Conservation (phyloP, 2,888 invertebrate species). For the Lycaena phlaeas region DNA sequence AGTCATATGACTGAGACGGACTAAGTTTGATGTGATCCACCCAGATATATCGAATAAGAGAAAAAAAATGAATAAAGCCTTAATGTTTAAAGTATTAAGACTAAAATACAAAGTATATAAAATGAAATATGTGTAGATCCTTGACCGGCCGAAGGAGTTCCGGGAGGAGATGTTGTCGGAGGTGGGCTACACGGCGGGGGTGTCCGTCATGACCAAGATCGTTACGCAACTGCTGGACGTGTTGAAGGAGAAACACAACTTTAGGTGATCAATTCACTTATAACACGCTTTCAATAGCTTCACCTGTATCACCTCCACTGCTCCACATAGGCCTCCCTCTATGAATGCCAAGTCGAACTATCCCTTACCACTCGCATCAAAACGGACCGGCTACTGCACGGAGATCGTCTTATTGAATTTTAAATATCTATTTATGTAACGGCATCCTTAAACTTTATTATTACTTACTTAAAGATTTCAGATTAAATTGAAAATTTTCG, state of each 20-base stretch:
- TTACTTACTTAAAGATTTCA: too few relatives aligned
- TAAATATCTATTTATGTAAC: too few relatives aligned
- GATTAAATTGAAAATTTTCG: too few relatives aligned
- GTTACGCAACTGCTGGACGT: constrained; percentile 39
- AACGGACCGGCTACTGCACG: too few relatives aligned
- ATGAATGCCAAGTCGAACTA: neutral
- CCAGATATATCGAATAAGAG: too few relatives aligned
- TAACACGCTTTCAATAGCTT: neutral
- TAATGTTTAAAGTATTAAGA: too few relatives aligned
- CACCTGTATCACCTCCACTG: neutral
- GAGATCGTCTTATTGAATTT: too few relatives aligned
- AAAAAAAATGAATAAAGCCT: too few relatives aligned
- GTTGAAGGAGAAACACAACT: constrained; percentile 46
- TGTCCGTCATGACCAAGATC: constrained; percentile 53
- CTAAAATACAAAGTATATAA: too few relatives aligned
- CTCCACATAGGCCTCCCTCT: neutral
- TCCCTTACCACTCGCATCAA: neutral
- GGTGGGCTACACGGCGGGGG: constrained; percentile 36
- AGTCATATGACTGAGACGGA: too few relatives aligned
- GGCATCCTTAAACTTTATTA: too few relatives aligned
- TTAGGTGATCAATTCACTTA: constrained; percentile 32
- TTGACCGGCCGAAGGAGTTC: constrained; percentile 35
- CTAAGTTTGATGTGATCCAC: too few relatives aligned
- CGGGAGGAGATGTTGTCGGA: constrained; percentile 38
- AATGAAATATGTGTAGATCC: constrained; percentile 27